Conservation (phyloP, 2,113 vertebrate genomes). For the Phylloscopus trochilus region DNA sequence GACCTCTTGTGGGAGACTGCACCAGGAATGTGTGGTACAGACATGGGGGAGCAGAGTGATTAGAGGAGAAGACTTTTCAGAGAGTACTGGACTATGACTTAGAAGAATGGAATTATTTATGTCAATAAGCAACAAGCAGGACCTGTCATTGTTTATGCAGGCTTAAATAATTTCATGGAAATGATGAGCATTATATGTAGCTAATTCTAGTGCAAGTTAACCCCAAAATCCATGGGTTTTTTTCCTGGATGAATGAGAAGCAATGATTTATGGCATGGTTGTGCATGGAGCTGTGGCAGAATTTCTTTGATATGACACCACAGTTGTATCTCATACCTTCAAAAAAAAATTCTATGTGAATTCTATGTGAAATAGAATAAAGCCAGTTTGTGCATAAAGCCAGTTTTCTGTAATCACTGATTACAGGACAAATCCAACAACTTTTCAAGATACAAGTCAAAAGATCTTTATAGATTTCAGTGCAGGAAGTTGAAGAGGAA, state of each 20-base stretch:
- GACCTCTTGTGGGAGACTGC: not conserved
- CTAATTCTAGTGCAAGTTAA: not conserved
- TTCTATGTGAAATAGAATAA: not conserved
- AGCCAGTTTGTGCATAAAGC: not conserved
- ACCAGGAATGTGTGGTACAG: not conserved
- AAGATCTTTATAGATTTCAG: not conserved
- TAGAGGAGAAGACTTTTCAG: not conserved
- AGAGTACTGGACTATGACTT: not conserved
- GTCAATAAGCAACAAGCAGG: not conserved
- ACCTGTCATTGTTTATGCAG: not conserved
- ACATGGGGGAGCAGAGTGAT: not conserved
- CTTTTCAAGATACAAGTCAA: not conserved
- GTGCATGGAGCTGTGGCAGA: not conserved
- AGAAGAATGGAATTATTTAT: not conserved
- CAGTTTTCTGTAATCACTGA: not conserved
- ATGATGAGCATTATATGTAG: not conserved
- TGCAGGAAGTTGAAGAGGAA: not conserved
- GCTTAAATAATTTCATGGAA: not conserved
- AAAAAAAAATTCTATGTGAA: not conserved
- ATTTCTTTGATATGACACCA: not conserved
- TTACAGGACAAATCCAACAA: not conserved
- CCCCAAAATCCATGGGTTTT: not conserved
- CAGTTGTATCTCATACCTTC: not conserved
- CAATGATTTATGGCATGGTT: not conserved
- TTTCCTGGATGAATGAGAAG: not conserved